Percentiles rank a stretch among this genome's conserved stretches.
These are phyloP conservation scores for Caprella mutica DNA, from an alignment of 2,888 invertebrate species.

Conservation along the genomic window DNA sequence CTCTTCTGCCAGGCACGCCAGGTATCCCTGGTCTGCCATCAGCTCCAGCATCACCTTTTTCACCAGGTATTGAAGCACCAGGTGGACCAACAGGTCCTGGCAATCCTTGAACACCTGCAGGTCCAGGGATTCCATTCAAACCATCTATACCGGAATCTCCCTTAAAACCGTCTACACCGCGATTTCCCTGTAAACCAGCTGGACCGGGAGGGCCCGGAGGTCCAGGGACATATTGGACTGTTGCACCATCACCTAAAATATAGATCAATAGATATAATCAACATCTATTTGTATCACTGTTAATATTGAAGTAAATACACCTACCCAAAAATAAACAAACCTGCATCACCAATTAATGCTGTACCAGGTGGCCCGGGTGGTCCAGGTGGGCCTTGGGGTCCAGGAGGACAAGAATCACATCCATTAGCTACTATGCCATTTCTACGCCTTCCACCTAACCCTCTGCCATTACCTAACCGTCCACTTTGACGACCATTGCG, in stretches of 20 bases:
- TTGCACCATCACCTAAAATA: not conserved
- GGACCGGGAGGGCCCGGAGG: not conserved
- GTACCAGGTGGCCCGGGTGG: not conserved
- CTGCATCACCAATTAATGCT: too few species aligned
- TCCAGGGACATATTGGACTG: not conserved
- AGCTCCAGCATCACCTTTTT: constrained; percentile 6
- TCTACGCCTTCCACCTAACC: too few species aligned
- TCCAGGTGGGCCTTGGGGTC: constrained; percentile 9
- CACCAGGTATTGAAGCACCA: too few species aligned
- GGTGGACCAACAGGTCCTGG: not conserved
- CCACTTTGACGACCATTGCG: constrained; percentile 4
- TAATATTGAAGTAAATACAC: too few species aligned
- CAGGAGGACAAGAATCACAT: constrained; percentile 1
- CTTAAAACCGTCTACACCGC: not conserved
- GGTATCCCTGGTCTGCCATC: constrained; percentile 7
- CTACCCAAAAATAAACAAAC: too few species aligned
- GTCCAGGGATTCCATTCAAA: constrained; percentile 13
- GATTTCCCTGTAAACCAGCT: not conserved
- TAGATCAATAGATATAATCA: too few species aligned
- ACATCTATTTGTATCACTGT: too few species aligned
- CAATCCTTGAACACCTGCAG: constrained; percentile 13
- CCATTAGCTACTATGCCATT: not conserved
- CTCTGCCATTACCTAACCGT: too few species aligned
- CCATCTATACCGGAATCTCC: constrained; percentile 4
- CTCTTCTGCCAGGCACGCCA: constrained; percentile 3